Conservation (phyloP, 2,888 invertebrate genomes). For the Chirona hameri region DNA sequence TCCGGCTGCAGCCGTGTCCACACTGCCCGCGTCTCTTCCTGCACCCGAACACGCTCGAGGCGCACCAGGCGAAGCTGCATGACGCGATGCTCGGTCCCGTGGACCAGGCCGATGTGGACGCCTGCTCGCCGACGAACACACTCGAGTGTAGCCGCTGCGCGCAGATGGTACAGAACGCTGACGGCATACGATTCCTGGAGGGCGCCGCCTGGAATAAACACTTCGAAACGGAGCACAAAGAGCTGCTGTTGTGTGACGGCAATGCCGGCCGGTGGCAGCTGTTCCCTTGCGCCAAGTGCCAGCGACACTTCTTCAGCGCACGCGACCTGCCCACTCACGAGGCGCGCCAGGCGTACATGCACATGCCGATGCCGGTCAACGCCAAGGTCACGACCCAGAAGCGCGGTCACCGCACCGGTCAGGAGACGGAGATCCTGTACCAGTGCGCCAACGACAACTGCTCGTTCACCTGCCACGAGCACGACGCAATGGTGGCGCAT, state of each 20-base stretch:
- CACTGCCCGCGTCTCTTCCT: constrained; percentile 9
- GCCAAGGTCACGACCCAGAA: not conserved
- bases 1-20: not conserved
- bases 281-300: not conserved
- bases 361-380: not conserved
- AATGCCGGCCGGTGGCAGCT: not conserved
- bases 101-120: not conserved
- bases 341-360: constrained; percentile 22
- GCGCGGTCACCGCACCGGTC: not conserved
- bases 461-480: not conserved
- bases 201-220: not conserved
- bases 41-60: not conserved
- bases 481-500: not conserved
- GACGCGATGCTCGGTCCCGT: not conserved
- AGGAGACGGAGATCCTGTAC: not conserved
- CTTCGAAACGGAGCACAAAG: not conserved
- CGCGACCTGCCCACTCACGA: not conserved
- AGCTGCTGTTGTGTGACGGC: not conserved
- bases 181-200: constrained; percentile 3
- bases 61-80: constrained; percentile 3
- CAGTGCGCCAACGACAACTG: constrained; percentile 11
- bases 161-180: constrained; percentile 22
- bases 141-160: not conserved
- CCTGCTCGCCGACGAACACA: not conserved
- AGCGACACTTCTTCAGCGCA: not conserved